These are phyloP conservation scores for Pseudomyrmex sp. DNA, from an alignment of 1,140 invertebrate genomes.

Conservation along the genomic window DNA sequence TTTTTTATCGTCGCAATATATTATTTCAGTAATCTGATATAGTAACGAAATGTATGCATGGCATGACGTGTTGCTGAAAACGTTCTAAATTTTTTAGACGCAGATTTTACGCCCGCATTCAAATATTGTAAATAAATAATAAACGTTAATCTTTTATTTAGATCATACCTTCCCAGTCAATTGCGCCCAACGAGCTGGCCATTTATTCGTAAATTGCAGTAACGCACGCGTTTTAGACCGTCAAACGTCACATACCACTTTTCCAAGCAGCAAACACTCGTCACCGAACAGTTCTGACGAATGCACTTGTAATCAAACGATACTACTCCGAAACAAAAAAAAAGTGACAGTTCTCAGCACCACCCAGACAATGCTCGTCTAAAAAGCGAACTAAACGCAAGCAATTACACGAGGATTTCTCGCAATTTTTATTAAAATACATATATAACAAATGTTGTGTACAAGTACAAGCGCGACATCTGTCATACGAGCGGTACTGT, in stretches of 20 bases:
- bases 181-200: slow-evolving; percentile 64
- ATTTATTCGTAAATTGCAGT: slow-evolving; percentile 61
- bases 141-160: background rate
- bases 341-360: background rate
- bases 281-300: background rate
- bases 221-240: slow-evolving; percentile 12
- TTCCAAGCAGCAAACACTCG: background rate
- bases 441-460: background rate
- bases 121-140: background rate
- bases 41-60: background rate
- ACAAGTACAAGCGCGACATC: background rate
- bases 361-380: background rate
- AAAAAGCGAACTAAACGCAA: background rate
- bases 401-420: background rate
- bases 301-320: background rate
- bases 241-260: slow-evolving; percentile 62
- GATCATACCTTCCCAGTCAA: slow-evolving; percentile 72
- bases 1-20: no score
- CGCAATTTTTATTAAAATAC: background rate
- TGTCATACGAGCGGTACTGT: slow-evolving; percentile 13
- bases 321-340: background rate
- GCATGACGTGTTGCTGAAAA: background rate
- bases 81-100: background rate
- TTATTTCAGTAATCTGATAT: no score
- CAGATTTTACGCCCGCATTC: no score